These are phyloP conservation scores for Lagopus muta DNA, from an alignment of 2,113 vertebrate species.

Conservation along the genomic window DNA sequence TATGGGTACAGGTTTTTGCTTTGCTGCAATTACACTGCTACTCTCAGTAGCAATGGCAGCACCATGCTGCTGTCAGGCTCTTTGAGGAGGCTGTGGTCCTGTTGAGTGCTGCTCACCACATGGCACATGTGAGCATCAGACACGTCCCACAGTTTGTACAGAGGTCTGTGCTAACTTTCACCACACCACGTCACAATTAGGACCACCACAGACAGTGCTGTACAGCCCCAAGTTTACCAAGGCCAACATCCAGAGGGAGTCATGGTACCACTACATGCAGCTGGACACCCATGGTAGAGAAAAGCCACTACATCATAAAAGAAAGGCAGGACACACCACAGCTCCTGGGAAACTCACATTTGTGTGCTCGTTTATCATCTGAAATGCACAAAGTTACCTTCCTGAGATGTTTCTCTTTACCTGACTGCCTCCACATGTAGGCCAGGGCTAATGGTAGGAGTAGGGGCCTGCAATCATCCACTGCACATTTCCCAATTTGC, in stretches of 20 bases:
- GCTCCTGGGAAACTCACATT: background rate
- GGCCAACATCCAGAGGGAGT: background rate
- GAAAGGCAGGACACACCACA: background rate
- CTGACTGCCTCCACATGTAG: fast-evolving
- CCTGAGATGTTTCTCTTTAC: background rate
- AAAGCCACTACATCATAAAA: fast-evolving
- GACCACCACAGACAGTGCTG: too few species aligned
- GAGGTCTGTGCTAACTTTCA: background rate
- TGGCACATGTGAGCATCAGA: background rate
- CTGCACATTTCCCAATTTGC: background rate
- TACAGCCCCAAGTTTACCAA: background rate
- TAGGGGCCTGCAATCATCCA: background rate
- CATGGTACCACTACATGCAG: too few species aligned
- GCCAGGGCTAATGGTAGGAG: background rate
- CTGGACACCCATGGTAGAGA: background rate
- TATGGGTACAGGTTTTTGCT: too few species aligned
- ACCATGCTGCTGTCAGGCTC: background rate
- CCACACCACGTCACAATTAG: too few species aligned
- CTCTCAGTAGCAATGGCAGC: background rate
- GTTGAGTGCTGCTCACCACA: background rate
- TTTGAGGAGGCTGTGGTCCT: background rate
- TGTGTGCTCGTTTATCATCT: background rate
- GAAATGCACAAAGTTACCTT: background rate
- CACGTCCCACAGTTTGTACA: background rate
- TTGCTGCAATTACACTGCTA: background rate